Conservation (phyloP, 1,140 invertebrate genomes). For the Thereuonema tuberculata region DNA sequence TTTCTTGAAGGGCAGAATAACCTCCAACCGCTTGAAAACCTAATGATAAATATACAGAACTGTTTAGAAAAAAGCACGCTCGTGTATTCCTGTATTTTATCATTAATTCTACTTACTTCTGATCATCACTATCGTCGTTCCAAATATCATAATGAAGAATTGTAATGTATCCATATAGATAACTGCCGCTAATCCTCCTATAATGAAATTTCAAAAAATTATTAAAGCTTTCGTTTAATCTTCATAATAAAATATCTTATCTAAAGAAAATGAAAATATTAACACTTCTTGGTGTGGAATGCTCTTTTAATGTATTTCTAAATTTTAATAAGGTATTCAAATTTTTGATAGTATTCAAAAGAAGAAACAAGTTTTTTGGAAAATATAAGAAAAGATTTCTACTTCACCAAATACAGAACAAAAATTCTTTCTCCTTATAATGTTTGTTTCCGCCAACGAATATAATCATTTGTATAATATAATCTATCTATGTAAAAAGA, state of each 20-base stretch:
- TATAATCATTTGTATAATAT: no score
- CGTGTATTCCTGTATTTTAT: constrained; percentile 24
- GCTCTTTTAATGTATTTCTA: background rate
- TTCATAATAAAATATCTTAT: constrained; percentile 38
- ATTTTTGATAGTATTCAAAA: no score
- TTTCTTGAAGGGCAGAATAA: constrained; percentile 30
- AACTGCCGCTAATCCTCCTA: no score
- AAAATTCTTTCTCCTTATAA: no score
- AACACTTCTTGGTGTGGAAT: background rate
- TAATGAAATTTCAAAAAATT: constrained; percentile 37
- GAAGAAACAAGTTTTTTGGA: no score
- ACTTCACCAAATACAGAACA: no score
- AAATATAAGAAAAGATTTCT: no score
- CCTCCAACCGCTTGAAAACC: constrained; percentile 36
- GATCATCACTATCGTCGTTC: no score
- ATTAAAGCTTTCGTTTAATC: constrained; percentile 41
- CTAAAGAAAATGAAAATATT: constrained; percentile 27
- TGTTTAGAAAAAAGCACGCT: background rate
- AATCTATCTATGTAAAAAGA: no score
- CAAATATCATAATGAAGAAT: no score
- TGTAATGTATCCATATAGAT: no score
- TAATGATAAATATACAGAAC: constrained; percentile 19
- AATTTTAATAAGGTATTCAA: background rate
- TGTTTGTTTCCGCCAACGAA: no score
- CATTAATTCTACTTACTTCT: constrained; percentile 30